phyloP scores from a whole-genome alignment of 2,113 vertebrate genomes.

The Globicephala melas region DNA sequence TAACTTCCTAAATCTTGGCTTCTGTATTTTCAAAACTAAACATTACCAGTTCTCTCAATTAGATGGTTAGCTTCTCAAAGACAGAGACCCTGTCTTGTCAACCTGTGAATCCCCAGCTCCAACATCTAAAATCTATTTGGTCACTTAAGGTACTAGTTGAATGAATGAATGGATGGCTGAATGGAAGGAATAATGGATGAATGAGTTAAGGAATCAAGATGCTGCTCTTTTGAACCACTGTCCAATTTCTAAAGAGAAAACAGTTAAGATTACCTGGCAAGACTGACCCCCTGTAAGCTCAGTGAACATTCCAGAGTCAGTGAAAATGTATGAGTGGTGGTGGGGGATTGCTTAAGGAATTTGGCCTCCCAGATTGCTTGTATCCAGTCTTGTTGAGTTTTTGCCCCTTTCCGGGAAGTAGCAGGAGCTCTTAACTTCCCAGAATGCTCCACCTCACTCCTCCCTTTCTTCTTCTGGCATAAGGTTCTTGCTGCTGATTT shows the following conservation, averaged over 20 bases:
- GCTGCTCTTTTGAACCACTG: not conserved
- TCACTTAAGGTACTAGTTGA: not conserved
- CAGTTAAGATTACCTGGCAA: not conserved
- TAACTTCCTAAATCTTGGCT: not conserved
- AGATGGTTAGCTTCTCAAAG: not conserved
- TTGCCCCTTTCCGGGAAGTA: not conserved
- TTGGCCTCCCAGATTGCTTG: not conserved
- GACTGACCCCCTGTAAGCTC: not conserved
- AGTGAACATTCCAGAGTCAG: not conserved
- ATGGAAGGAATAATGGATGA: not conserved
- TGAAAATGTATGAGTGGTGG: not conserved
- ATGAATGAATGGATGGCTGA: not conserved
- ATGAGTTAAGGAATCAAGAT: not conserved
- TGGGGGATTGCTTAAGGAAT: not conserved
- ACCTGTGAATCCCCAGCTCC: not conserved
- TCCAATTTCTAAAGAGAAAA: not conserved
- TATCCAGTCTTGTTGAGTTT: not conserved
- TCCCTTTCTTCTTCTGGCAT: conserved; percentile 7
- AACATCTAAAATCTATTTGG: not conserved
- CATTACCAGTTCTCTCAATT: not conserved
- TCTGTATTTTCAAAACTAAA: not conserved
- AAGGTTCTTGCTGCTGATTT: conserved; percentile 79
- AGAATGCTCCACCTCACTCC: not conserved
- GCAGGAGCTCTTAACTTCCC: not conserved
- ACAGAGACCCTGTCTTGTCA: not conserved